Percentiles rank a stretch among this genome's conserved stretches.
phyloP scores from a whole-genome alignment of 2,113 vertebrate genomes.

The Cnemophilus loriae region DNA sequence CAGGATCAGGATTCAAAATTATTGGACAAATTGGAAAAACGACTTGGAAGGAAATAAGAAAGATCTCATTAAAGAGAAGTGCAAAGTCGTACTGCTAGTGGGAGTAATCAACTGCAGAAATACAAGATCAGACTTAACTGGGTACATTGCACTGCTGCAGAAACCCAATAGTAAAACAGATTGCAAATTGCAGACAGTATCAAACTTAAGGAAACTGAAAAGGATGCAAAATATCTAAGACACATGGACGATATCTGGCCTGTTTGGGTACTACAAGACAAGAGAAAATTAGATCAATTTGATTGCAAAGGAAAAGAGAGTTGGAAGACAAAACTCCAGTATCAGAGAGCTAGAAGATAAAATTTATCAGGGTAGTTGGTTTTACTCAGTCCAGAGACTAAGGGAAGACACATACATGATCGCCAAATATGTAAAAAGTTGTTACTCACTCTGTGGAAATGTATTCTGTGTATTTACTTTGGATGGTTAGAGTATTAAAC shows the following conservation, averaged over 20 bases:
- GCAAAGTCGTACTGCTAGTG: background rate
- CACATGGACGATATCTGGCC: rapidly evolving
- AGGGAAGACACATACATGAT: background rate
- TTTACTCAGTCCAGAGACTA: background rate
- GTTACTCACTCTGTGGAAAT: background rate
- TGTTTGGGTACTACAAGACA: background rate
- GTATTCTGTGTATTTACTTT: background rate
- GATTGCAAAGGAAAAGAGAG: background rate
- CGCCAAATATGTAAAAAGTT: background rate
- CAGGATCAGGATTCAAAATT: background rate
- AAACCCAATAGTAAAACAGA: background rate
- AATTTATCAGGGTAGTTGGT: background rate
- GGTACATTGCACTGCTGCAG: background rate
- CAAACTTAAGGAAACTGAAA: background rate
- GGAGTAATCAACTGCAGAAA: background rate
- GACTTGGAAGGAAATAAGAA: background rate
- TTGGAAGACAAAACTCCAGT: background rate
- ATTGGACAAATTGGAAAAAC: background rate
- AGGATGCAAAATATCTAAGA: background rate
- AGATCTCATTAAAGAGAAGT: background rate
- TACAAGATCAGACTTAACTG: background rate
- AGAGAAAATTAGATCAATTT: background rate
- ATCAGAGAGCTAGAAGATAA: background rate
- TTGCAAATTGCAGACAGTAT: background rate
- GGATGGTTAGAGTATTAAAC: background rate